Base-by-base conservation (phyloP, 2,888 invertebrate species). In the Sesia apiformis region DNA sequence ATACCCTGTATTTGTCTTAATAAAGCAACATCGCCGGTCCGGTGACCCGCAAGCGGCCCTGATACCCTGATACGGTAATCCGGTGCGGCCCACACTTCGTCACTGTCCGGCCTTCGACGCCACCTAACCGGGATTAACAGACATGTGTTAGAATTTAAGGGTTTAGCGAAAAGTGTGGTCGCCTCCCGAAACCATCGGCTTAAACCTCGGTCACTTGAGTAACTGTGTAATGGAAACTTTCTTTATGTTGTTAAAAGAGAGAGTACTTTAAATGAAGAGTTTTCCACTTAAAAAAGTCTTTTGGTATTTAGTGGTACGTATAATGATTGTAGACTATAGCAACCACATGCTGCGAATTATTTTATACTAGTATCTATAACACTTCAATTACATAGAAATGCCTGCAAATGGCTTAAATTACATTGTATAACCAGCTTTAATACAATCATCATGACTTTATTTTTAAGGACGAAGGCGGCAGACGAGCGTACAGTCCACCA, bases 71-170 rank as follows among this genome's bases (percentile, higher is more conserved):
- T 61, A 61, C 58, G 59, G 61, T 62, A 61, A 63, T 61, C 60
- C 60, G 52, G 55, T 40, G 41, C 55, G 56, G 60, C 55, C 81
- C 78, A 69, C 71, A 82, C 82, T 87, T 78, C 80, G 78, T 84
- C 84, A 83, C 74, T 87, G 86, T 86, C 85, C 67, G 63, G 63
- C 60, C 74, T 66, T 76, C 71, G 76, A 74, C 78, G 69, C 74
- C 73, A 77, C 78, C 78, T 75, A 75, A 72, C 72, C 71, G 62
- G 74, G 79, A 81, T 86, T 86, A 84, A 78, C 83, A 73, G 74
- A 82, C 79, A 78, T 55, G 54, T 81, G 84, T 83, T 76, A 73
- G 74, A 79, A 77, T 83, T 83, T 78, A 75, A 76, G 76, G 73
- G 67, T 73, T 75, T 70, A 67, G 66, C 61, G 61, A 39, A 63